phyloP scores from a whole-genome alignment of 1,140 invertebrate genomes.

The Brachionus angularis region DNA sequence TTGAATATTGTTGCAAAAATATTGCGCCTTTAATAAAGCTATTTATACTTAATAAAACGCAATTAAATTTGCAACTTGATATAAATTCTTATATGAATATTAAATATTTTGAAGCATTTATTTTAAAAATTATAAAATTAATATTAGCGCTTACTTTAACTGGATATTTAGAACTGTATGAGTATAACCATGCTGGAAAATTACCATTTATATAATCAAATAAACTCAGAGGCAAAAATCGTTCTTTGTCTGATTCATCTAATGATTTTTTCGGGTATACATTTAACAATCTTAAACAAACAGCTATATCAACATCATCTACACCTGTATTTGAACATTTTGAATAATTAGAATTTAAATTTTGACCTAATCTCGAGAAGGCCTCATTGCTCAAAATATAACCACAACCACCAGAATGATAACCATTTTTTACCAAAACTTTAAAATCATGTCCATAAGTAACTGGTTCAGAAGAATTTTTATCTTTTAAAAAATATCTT shows the following conservation, averaged over 20 bases:
- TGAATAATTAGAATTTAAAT: not conserved
- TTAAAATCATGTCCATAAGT: constrained; percentile 24
- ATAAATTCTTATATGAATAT: no score
- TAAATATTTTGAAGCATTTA: no score
- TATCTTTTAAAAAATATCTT: constrained; percentile 50
- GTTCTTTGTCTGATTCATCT: constrained; percentile 1
- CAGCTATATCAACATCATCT: constrained; percentile 32
- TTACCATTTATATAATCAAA: not conserved
- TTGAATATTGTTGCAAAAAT: no score
- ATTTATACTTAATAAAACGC: no score
- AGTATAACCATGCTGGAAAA: not conserved
- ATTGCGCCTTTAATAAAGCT: no score
- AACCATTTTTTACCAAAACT: not conserved
- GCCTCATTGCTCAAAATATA: constrained; percentile 51
- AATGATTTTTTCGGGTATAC: not conserved
- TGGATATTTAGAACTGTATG: no score
- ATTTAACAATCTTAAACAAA: not conserved
- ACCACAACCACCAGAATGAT: constrained; percentile 47
- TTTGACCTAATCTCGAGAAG: not conserved
- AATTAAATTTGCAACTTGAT: no score
- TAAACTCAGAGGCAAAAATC: not conserved
- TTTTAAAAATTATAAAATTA: no score
- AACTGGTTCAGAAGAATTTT: constrained; percentile 47
- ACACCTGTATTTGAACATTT: constrained; percentile 25
- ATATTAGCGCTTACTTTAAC: no score